Evolutionary conservation across 2,797 vertebrate species (phyloP), one percentile per base, ranked within the genome.

Genomic region (Mormyrops boulengeri): DNA sequence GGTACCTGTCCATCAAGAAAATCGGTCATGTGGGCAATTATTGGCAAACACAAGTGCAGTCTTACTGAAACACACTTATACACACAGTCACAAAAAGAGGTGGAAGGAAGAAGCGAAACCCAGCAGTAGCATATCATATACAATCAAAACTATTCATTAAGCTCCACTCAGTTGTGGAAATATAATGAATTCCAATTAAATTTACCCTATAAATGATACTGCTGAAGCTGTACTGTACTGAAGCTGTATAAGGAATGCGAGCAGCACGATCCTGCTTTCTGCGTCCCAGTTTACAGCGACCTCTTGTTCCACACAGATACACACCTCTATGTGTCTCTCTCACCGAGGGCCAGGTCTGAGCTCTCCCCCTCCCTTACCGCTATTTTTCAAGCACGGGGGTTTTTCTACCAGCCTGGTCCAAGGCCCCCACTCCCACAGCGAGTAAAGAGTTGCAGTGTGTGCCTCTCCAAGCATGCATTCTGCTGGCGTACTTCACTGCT

Each of bases 1-100:
- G 95, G 93, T 98, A 99, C 94, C 99, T 99, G 93, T 7, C 95
- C 91, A 95, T 92, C 52, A 93, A 88, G 94, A n/a, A 0, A 17
- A 5, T 52, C 12, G 19, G 34, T 44, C 41, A 12, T 19, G 60
- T 55, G 30, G 49, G 34, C 86, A 44, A 0, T 47, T 11, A 11
- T 11, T 8, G 19, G 52, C 80, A 77, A 26, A 73, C 62, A 60
- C 41, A 0, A 41, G 49, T 19, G 38, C 47, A 80, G 34, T 77
- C n/a, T 47, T 49, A 89, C 2, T 49, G 19, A 38, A 38, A 52
- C 41, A 80, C n/a, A 44, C 4, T 57, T 17, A 52, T 41, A 87
- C 87, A 89, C 80, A 69, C 87, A 62, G 19, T 38, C 34, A 55
- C 77, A 34, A 80, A 19, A 14, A 19, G 26, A 69, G 12, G 26